A percentile compares a stretch with the other conserved stretches of the same genome.
phyloP scores from a whole-genome alignment of 2,113 vertebrate genomes.

The Halichoerus grypus region DNA sequence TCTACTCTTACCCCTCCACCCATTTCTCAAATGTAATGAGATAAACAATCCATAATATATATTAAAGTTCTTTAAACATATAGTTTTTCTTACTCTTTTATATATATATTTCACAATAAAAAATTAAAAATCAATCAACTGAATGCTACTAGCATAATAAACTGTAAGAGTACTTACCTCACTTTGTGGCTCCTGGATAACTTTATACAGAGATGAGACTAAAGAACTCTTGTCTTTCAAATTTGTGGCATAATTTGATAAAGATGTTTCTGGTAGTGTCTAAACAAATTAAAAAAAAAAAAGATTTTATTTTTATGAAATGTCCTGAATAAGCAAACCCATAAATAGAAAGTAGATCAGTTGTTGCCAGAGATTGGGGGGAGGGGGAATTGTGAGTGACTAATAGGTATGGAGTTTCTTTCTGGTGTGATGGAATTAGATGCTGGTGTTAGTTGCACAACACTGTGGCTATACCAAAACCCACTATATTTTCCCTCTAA shows the following conservation, averaged over 20 bases:
- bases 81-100: background rate
- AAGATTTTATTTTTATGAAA: constrained; percentile 61
- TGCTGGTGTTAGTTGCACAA: background rate
- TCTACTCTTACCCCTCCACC: background rate
- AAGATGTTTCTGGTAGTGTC: constrained; percentile 95
- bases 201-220: constrained; percentile 98
- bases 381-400: background rate
- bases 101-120: constrained; percentile 51
- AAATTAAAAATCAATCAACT: constrained; percentile 49
- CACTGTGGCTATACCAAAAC: constrained; percentile 43
- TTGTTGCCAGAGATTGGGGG: background rate
- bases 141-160: constrained; percentile 12
- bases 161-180: constrained; percentile 90
- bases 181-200: constrained; percentile 97
- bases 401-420: background rate
- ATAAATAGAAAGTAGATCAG: constrained; percentile 28
- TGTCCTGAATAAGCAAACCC: constrained; percentile 34
- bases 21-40: constrained; percentile 32
- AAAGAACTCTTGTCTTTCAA: constrained; percentile 95
- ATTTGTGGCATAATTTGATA: constrained; percentile 94
- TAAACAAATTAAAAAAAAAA: constrained; percentile 83
- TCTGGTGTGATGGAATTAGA: background rate
- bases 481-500: constrained; percentile 5
- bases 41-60: background rate
- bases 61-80: constrained; percentile 39